Evolutionary conservation across 1,140 invertebrate genomes (phyloP).

Genomic region (Pogonus chalceus): DNA sequence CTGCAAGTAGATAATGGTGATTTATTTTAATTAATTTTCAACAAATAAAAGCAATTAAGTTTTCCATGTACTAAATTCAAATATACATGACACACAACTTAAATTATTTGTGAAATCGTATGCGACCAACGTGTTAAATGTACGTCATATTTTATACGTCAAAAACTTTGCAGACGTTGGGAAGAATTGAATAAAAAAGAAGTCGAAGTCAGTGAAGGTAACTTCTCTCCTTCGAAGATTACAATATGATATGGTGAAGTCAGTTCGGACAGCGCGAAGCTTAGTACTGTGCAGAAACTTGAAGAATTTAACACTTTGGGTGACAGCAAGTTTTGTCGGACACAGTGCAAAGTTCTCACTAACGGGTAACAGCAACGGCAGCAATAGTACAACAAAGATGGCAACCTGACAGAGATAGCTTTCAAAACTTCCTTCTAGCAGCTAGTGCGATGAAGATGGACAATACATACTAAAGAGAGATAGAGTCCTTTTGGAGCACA

Average conservation of each 20-base stretch:
- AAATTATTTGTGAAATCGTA: slow-evolving; percentile 2
- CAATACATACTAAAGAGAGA: background rate
- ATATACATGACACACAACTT: too few species aligned
- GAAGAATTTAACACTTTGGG: slow-evolving; percentile 1
- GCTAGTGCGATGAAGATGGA: background rate
- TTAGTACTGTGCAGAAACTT: background rate
- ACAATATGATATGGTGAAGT: slow-evolving; percentile 6
- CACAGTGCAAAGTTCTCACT: background rate
- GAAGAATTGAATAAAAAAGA: background rate
- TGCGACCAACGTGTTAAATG: background rate
- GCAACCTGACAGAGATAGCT: too few species aligned
- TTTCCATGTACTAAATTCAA: too few species aligned
- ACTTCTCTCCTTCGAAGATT: background rate
- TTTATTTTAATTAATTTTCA: too few species aligned
- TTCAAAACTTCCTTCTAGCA: too few species aligned
- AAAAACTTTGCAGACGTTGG: background rate
- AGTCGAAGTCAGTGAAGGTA: background rate
- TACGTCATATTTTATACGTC: slow-evolving; percentile 1
- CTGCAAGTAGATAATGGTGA: too few species aligned
- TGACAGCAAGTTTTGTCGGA: slow-evolving; percentile 3
- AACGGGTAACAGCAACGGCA: too few species aligned
- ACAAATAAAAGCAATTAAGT: too few species aligned
- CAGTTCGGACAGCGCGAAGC: background rate
- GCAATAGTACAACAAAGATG: too few species aligned
- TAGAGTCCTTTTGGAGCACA: too few species aligned